Conservation (phyloP, 2,888 invertebrate species). For the Tetragonisca angustula region DNA sequence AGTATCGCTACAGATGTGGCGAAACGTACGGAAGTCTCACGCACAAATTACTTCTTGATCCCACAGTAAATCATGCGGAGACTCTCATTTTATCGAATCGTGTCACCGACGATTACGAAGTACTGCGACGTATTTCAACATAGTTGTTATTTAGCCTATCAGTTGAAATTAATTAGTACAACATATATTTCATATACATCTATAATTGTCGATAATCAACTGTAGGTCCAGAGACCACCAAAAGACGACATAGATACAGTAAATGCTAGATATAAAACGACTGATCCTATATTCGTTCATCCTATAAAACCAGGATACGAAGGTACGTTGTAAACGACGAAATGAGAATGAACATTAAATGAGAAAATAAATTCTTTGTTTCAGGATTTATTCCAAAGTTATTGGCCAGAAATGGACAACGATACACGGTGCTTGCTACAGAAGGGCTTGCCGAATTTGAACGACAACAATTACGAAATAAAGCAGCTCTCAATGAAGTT, state of each 20-base stretch:
- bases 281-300: conserved; percentile 89
- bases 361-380: not conserved
- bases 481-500: conserved; percentile 86
- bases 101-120: conserved; percentile 88
- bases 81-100: conserved; percentile 88
- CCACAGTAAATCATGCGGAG: conserved; percentile 90
- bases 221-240: conserved; percentile 87
- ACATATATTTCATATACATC: not conserved
- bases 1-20: conserved; percentile 90
- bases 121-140: conserved; percentile 69
- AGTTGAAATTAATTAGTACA: not conserved
- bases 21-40: conserved; percentile 91
- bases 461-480: conserved; percentile 86
- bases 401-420: conserved; percentile 88
- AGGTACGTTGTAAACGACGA: conserved; percentile 84
- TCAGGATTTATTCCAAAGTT: conserved; percentile 89
- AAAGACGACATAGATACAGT: conserved; percentile 88
- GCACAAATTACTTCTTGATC: conserved; percentile 89
- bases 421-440: conserved; percentile 89
- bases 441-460: conserved; percentile 91
- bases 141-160: not conserved
- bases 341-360: not conserved
- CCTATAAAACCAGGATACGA: conserved; percentile 91
- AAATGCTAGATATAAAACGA: conserved; percentile 87
- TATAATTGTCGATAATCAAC: not conserved